Evolutionary conservation across 2,888 invertebrate genomes (phyloP).

Genomic region (Eupithecia centaureata): DNA sequence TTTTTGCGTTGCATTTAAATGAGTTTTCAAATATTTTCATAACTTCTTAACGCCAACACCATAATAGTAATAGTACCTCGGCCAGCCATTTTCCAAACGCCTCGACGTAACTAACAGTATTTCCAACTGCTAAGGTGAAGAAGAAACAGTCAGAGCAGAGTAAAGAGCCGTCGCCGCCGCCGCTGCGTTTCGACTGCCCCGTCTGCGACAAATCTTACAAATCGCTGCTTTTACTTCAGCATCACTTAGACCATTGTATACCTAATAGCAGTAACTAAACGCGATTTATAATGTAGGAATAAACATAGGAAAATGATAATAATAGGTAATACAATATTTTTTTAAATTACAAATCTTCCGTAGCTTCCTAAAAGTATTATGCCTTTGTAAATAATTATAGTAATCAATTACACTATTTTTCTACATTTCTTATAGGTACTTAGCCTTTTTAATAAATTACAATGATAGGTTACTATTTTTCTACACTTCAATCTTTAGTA

Average conservation of each 20-base stretch:
- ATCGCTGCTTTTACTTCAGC: constrained; percentile 78
- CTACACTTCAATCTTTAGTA: too few species aligned
- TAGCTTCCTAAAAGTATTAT: neutral
- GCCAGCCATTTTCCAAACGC: too few species aligned
- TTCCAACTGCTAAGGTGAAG: constrained; percentile 52
- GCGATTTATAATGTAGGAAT: neutral
- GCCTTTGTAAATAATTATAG: too few species aligned
- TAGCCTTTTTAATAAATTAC: too few species aligned
- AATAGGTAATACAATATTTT: neutral
- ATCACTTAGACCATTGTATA: constrained; percentile 83
- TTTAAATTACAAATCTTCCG: neutral
- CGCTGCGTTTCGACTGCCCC: constrained; percentile 80
- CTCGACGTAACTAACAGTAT: neutral
- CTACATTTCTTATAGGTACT: too few species aligned
- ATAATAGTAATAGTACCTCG: too few species aligned
- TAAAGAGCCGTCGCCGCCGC: constrained; percentile 67
- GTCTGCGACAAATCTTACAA: constrained; percentile 82
- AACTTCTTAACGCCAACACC: too few species aligned
- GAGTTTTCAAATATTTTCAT: too few species aligned
- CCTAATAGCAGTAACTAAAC: constrained; percentile 32
- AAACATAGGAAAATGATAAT: neutral
- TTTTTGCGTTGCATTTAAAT: too few species aligned
- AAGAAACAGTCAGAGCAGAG: constrained; percentile 50
- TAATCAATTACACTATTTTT: too few species aligned
- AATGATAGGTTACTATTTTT: too few species aligned